Percentiles rank a stretch among this genome's conserved stretches.
These are phyloP conservation scores for Amaurobius ferox DNA, from an alignment of 2,888 invertebrate species.

Conservation along the genomic window DNA sequence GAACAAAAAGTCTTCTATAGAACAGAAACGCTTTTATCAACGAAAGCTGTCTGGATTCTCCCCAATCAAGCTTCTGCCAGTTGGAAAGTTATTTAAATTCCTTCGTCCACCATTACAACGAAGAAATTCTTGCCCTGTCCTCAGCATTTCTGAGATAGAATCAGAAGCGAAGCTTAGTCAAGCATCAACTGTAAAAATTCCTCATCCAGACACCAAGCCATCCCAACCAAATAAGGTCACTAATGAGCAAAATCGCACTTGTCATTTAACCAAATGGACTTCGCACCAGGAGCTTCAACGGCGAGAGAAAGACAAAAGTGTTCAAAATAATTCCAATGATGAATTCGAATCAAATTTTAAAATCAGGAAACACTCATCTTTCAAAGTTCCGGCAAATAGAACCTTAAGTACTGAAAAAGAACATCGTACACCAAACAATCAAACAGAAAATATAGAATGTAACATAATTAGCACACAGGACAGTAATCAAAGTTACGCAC, in stretches of 20 bases:
- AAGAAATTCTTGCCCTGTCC: slow-evolving; percentile 58
- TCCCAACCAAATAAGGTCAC: not conserved
- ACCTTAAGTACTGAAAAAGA: not conserved
- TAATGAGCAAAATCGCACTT: slow-evolving; percentile 26
- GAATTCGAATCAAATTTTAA: not conserved
- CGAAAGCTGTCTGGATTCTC: slow-evolving; percentile 49
- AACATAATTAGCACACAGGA: not conserved
- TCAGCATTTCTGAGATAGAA: slow-evolving; percentile 44
- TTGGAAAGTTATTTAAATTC: slow-evolving; percentile 48
- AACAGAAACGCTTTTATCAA: slow-evolving; percentile 61
- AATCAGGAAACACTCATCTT: not conserved
- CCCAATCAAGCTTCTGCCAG: slow-evolving; percentile 37
- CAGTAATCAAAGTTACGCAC: not conserved
- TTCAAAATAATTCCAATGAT: not conserved
- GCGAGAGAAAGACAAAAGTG: slow-evolving; percentile 6
- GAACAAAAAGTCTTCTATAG: slow-evolving; percentile 51
- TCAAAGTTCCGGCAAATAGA: not conserved
- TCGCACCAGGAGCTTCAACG: slow-evolving; percentile 51
- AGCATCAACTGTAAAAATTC: not conserved
- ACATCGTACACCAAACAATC: too few relatives aligned
- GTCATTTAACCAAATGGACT: slow-evolving; percentile 52
- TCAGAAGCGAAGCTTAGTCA: slow-evolving; percentile 2
- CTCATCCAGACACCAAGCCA: not conserved
- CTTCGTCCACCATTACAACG: slow-evolving; percentile 43
- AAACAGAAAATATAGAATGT: too few relatives aligned